These are phyloP conservation scores for Acrossocheilus fasciatus DNA, from an alignment of 2,797 vertebrate genomes.

Conservation along the genomic window DNA sequence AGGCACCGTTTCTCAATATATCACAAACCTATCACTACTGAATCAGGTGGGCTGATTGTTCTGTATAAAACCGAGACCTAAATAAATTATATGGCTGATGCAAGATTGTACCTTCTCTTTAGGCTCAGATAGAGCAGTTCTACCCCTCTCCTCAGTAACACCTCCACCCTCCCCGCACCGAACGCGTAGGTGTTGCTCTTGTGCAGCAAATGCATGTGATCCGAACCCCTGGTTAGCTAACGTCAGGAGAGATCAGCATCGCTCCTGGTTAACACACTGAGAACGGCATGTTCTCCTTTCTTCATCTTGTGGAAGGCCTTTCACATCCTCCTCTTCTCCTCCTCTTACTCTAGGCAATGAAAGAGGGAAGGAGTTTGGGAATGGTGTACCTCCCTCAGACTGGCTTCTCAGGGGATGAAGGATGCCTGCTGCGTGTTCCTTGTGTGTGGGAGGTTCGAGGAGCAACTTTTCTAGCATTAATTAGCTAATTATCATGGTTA, in stretches of 20 bases:
- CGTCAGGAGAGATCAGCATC: constrained; percentile 39
- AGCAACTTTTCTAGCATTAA: constrained; percentile 21
- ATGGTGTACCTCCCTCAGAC: constrained; percentile 31
- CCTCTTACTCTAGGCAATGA: constrained; percentile 18
- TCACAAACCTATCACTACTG: constrained; percentile 19
- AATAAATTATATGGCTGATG: constrained; percentile 22
- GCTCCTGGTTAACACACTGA: constrained; percentile 30
- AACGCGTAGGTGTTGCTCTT: constrained; percentile 42
- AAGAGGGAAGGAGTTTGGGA: constrained; percentile 35
- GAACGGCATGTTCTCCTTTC: constrained; percentile 1
- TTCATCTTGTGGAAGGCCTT: not conserved
- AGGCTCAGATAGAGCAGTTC: constrained; percentile 10
- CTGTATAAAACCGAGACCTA: constrained; percentile 3
- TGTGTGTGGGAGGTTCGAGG: constrained; percentile 7
- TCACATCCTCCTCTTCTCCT: constrained; percentile 22
- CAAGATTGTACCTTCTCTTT: constrained; percentile 27
- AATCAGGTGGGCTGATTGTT: not conserved
- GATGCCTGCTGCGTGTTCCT: constrained; percentile 18
- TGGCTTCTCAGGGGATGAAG: constrained; percentile 36
- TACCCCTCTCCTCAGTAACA: constrained; percentile 11
- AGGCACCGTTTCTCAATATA: constrained; percentile 8
- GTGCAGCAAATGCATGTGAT: constrained; percentile 46
- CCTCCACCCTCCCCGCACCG: not conserved
- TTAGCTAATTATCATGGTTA: constrained; percentile 39
- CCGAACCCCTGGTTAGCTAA: constrained; percentile 42